phyloP scores from a whole-genome alignment of 2,888 invertebrate species.

The Spatulosminthurus flaviceps region DNA sequence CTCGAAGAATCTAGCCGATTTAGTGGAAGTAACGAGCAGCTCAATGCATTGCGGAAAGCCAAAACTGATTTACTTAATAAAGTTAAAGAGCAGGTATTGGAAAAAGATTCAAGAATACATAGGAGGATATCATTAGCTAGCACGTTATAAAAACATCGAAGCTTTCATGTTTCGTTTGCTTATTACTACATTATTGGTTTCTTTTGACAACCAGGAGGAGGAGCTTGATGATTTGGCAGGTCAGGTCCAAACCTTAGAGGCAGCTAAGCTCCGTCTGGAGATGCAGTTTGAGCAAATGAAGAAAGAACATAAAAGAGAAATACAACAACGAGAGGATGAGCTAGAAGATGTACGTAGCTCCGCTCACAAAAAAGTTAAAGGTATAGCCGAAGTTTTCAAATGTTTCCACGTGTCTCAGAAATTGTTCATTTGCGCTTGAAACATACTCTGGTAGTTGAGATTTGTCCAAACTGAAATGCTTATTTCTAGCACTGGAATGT shows the following conservation, averaged over 20 bases:
- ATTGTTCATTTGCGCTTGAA: no score
- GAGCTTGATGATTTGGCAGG: slow-evolving; percentile 96
- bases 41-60: slow-evolving; percentile 80
- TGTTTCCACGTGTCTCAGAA: no score
- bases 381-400: slow-evolving; percentile 66
- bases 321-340: slow-evolving; percentile 91
- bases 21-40: slow-evolving; percentile 85
- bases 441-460: no score
- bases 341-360: slow-evolving; percentile 89
- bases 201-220: slow-evolving; percentile 82
- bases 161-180: no score
- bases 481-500: slow-evolving; percentile 79
- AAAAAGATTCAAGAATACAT: no score
- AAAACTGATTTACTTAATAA: slow-evolving; percentile 89
- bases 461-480: not conserved
- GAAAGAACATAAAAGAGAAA: slow-evolving; percentile 88
- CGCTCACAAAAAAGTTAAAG: slow-evolving; percentile 90
- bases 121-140: no score
- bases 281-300: slow-evolving; percentile 92
- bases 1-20: slow-evolving; percentile 84
- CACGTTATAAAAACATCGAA: no score
- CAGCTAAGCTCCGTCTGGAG: slow-evolving; percentile 90
- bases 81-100: slow-evolving; percentile 70
- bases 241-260: slow-evolving; percentile 87
- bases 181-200: not conserved